phyloP scores from a whole-genome alignment of 2,797 vertebrate genomes.

The Bryconaethiops microstoma region DNA sequence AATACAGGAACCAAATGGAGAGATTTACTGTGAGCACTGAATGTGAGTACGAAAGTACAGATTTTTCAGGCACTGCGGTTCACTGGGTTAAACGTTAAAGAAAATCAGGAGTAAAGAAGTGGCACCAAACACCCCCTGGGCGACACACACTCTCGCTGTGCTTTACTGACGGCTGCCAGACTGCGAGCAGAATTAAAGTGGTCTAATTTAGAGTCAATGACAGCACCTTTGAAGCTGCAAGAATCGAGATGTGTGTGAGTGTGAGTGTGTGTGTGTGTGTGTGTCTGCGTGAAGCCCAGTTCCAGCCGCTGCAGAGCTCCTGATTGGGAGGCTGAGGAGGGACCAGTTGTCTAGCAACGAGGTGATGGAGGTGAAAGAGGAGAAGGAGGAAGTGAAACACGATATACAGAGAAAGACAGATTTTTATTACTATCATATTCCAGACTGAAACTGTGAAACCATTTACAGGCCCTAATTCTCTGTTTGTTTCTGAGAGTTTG shows the following conservation, averaged over 20 bases:
- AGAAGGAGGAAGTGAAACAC: conserved; percentile 25
- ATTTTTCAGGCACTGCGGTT: too few relatives aligned
- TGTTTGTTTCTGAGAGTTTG: conserved; percentile 6
- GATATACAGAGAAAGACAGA: neutral
- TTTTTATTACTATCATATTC: neutral
- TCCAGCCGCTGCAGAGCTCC: conserved; percentile 21
- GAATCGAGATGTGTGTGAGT: too few relatives aligned
- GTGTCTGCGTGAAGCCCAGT: conserved; percentile 2
- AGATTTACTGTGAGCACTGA: too few relatives aligned
- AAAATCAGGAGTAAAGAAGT: too few relatives aligned
- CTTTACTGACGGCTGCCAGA: conserved; percentile 1
- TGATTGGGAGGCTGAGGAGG: conserved; percentile 31
- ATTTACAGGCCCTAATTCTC: neutral
- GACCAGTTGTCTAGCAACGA: conserved; percentile 49
- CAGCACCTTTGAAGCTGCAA: neutral
- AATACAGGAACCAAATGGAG: too few relatives aligned
- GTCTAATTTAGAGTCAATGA: neutral
- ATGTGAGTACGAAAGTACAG: too few relatives aligned
- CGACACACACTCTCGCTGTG: neutral
- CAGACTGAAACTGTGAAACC: neutral
- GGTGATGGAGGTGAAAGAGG: conserved; percentile 42
- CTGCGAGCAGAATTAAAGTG: neutral
- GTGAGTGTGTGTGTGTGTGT: neutral
- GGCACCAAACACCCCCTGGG: too few relatives aligned
- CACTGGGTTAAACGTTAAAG: too few relatives aligned